Evolutionary conservation across 2,888 invertebrate genomes (phyloP).

Genomic region (Agrochola lychnidis): DNA sequence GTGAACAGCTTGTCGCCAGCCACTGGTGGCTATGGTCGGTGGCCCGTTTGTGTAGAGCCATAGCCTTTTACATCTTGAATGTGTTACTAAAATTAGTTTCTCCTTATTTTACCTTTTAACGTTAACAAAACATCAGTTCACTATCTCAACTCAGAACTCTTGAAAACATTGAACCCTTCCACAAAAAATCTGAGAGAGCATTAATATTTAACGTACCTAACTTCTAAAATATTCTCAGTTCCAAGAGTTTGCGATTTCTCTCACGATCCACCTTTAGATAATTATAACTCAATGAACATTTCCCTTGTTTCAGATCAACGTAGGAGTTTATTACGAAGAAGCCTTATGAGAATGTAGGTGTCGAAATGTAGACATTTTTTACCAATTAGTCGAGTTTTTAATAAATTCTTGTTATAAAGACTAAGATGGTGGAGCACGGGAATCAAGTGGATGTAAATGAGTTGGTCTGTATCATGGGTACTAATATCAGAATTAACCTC

Average conservation of each 20-base stretch:
- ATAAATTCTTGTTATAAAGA: constrained; percentile 84
- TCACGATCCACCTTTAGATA: constrained; percentile 18
- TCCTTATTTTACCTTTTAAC: not conserved
- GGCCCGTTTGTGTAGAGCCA: too few relatives aligned
- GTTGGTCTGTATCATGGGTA: constrained; percentile 73
- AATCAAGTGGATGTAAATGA: constrained; percentile 83
- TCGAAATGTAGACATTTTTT: constrained; percentile 87
- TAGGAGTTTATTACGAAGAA: constrained; percentile 90
- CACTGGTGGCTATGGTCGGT: too few relatives aligned
- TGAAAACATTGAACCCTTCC: constrained; percentile 27
- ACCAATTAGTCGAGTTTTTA: constrained; percentile 85
- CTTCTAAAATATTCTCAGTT: constrained; percentile 43
- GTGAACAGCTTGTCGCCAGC: too few relatives aligned
- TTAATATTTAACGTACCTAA: constrained; percentile 34
- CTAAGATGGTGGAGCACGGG: constrained; percentile 85
- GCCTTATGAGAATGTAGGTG: constrained; percentile 89
- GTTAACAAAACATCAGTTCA: constrained; percentile 19
- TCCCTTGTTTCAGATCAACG: constrained; percentile 87
- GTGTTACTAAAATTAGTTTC: not conserved
- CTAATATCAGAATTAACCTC: constrained; percentile 67
- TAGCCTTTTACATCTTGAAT: not conserved
- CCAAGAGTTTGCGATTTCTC: constrained; percentile 24
- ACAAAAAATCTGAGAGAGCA: constrained; percentile 21
- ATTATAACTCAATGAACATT: constrained; percentile 46
- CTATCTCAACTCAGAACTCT: constrained; percentile 9